These are phyloP conservation scores for Microctenopoma stevenorrisi DNA, from an alignment of 2,797 vertebrate species.

Conservation along the genomic window DNA sequence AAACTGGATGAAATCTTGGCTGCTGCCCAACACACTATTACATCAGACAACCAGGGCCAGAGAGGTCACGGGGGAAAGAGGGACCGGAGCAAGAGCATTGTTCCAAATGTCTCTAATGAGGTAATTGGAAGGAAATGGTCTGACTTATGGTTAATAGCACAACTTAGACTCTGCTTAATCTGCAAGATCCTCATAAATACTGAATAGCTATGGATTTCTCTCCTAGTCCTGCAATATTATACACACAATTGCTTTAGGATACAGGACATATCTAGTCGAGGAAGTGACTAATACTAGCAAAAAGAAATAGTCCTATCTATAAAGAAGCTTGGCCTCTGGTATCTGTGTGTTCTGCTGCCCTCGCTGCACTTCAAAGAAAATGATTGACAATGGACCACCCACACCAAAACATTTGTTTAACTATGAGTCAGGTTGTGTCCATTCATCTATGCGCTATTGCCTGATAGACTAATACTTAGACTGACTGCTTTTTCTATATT, in stretches of 20 bases:
- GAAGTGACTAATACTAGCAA: constrained; percentile 64
- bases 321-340: constrained; percentile 42
- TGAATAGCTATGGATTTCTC: constrained; percentile 13
- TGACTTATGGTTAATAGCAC: neutral
- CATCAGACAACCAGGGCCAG: constrained; percentile 88
- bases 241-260: constrained; percentile 29
- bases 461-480: constrained; percentile 34
- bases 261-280: constrained; percentile 52
- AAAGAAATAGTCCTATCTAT: constrained; percentile 39
- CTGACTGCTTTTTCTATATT: constrained; percentile 26
- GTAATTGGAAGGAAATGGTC: constrained; percentile 51
- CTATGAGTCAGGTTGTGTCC: constrained; percentile 68
- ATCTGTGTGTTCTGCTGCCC: constrained; percentile 46
- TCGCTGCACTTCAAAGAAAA: constrained; percentile 56
- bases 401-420: constrained; percentile 62
- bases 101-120: constrained; percentile 76
- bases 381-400: constrained; percentile 72
- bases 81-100: constrained; percentile 80
- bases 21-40: constrained; percentile 93
- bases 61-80: constrained; percentile 87
- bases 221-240: neutral
- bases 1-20: constrained; percentile 95
- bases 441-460: constrained; percentile 56
- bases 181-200: constrained; percentile 19
- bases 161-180: neutral